Percentiles rank a stretch among this genome's conserved stretches.
Evolutionary conservation across 2,797 vertebrate genomes (phyloP).

Genomic region (Molossus molossus): DNA sequence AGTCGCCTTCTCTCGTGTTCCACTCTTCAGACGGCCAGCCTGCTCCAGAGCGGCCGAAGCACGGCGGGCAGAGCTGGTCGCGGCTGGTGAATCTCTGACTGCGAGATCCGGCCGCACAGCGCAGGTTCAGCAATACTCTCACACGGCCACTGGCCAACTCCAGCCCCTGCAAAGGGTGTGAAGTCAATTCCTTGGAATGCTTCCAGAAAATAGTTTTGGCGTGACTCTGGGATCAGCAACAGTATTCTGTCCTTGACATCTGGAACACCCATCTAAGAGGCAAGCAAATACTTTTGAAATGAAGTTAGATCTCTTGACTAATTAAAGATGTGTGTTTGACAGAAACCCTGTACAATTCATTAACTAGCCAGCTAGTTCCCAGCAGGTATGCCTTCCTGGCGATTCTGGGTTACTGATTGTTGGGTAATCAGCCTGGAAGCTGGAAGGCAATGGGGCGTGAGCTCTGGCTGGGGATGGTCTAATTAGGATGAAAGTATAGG

Average conservation of each 20-base stretch:
- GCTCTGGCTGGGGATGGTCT: slow-evolving; percentile 68
- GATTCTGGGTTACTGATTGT: slow-evolving; percentile 73
- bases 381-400: slow-evolving; percentile 83
- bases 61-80: not conserved
- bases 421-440: slow-evolving; percentile 68
- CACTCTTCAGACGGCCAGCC: not conserved
- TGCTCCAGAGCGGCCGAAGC: not conserved
- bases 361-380: slow-evolving; percentile 81
- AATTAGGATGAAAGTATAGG: slow-evolving; percentile 59
- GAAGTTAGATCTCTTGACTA: slow-evolving; percentile 85
- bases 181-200: slow-evolving; percentile 81
- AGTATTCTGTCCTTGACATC: slow-evolving; percentile 85
- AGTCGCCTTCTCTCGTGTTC: not conserved
- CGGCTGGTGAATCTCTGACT: slow-evolving; percentile 9
- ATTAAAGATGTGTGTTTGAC: slow-evolving; percentile 79
- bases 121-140: slow-evolving; percentile 65
- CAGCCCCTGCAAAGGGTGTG: slow-evolving; percentile 75
- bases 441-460: slow-evolving; percentile 68
- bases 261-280: slow-evolving; percentile 86
- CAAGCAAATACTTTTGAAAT: slow-evolving; percentile 84
- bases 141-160: slow-evolving; percentile 4
- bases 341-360: slow-evolving; percentile 85
- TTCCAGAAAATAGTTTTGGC: slow-evolving; percentile 85
- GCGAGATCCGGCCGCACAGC: slow-evolving; percentile 69
- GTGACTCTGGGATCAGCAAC: slow-evolving; percentile 78